These are phyloP conservation scores for Netelia inedita DNA, from an alignment of 2,888 invertebrate genomes.

Conservation along the genomic window DNA sequence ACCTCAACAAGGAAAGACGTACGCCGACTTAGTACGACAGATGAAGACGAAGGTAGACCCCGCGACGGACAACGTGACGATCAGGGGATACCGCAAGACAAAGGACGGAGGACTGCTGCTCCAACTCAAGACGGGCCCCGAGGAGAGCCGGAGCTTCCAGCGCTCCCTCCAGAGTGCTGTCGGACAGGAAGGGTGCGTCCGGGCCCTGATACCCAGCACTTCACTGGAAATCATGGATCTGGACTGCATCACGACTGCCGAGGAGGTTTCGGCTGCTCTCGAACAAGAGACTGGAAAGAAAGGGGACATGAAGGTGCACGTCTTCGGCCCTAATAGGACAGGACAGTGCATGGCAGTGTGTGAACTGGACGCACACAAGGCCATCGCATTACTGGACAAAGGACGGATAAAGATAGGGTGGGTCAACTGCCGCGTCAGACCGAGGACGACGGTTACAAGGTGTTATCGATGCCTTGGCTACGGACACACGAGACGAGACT, in stretches of 20 bases:
- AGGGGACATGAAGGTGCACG: not conserved
- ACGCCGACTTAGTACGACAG: not conserved
- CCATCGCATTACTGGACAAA: constrained; percentile 15
- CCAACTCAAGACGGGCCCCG: not conserved
- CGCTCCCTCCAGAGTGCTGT: not conserved
- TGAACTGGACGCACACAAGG: constrained; percentile 35
- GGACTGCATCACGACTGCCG: not conserved
- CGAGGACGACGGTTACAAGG: constrained; percentile 31
- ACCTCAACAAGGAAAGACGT: not conserved
- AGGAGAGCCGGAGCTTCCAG: not conserved
- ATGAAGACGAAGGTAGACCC: not conserved
- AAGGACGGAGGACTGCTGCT: not conserved
- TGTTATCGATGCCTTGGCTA: constrained; percentile 29
- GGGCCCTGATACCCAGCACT: not conserved
- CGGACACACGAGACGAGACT: constrained; percentile 22
- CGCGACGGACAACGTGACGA: not conserved
- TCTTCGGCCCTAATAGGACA: constrained; percentile 36
- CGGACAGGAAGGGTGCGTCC: not conserved
- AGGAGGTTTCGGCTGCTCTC: not conserved
- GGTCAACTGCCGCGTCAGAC: constrained; percentile 44
- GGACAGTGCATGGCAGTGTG: constrained; percentile 54
- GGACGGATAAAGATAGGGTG: constrained; percentile 36
- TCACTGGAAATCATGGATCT: not conserved
- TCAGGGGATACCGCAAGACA: not conserved
- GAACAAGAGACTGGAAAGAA: not conserved